A percentile compares a stretch with the other conserved stretches of the same genome.
Evolutionary conservation across 2,888 invertebrate genomes (phyloP).

Genomic region (Limnephilus marmoratus): DNA sequence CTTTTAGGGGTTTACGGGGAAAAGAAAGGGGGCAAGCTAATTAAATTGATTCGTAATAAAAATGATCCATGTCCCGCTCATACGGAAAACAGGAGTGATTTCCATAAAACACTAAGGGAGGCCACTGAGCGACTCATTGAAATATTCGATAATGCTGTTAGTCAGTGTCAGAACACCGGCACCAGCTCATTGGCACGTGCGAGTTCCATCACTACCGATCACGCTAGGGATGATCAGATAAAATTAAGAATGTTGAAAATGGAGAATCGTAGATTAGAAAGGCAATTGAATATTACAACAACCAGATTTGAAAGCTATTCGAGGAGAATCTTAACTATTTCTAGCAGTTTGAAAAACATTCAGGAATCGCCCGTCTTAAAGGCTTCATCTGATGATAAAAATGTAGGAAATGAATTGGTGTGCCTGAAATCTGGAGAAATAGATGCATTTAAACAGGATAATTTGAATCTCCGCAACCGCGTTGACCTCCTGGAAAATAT

Average conservation of each 20-base stretch:
- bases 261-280: constrained; percentile 10
- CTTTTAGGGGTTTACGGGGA: constrained; percentile 13
- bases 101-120: not conserved
- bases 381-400: not conserved
- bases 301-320: constrained; percentile 24
- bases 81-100: not conserved
- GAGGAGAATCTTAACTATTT: not conserved
- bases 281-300: constrained; percentile 9
- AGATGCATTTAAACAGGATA: not conserved
- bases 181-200: not conserved
- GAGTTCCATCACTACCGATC: not conserved
- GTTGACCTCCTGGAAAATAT: not conserved
- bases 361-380: not conserved
- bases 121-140: not conserved
- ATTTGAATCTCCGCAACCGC: not conserved
- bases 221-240: not conserved
- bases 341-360: not conserved
- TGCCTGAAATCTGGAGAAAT: not conserved
- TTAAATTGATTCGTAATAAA: constrained; percentile 29
- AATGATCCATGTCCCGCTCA: constrained; percentile 36
- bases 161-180: not conserved
- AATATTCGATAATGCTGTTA: constrained; percentile 37
- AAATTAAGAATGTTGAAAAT: not conserved
- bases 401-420: not conserved
- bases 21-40: constrained; percentile 34